Percentiles rank a stretch among this genome's conserved stretches.
phyloP scores from a whole-genome alignment of 2,113 vertebrate genomes.

The Poeciliopsis occidentalis region DNA sequence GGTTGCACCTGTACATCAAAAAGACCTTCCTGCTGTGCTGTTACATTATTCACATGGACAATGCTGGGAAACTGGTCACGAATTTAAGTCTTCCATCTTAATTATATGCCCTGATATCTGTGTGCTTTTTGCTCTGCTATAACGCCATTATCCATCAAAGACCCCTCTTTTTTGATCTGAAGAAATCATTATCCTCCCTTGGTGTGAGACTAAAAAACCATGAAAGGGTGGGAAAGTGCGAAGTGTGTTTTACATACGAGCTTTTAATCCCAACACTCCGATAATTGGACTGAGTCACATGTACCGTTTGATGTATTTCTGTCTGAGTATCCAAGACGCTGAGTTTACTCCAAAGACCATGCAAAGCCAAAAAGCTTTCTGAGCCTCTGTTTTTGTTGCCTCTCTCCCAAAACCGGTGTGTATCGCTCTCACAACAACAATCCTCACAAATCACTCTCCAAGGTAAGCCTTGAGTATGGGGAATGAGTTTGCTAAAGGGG shows the following conservation, averaged over 20 bases:
- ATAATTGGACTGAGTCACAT: slow-evolving; percentile 75
- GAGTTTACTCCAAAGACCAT: slow-evolving; percentile 30
- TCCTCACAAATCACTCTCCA: slow-evolving; percentile 54
- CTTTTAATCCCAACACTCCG: slow-evolving; percentile 69
- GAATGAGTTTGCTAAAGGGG: slow-evolving; percentile 65
- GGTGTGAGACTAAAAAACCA: slow-evolving; percentile 69
- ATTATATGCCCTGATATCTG: slow-evolving; percentile 31
- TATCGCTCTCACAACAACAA: slow-evolving; percentile 46
- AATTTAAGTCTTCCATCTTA: slow-evolving; percentile 15
- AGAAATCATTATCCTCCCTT: slow-evolving; percentile 65
- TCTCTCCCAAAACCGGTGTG: slow-evolving; percentile 44
- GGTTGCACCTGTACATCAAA: neutral
- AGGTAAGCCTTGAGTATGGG: slow-evolving; percentile 57
- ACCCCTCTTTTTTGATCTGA: slow-evolving; percentile 38
- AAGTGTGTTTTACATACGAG: slow-evolving; percentile 66
- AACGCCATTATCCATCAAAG: slow-evolving; percentile 33
- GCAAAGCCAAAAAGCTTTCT: slow-evolving; percentile 56
- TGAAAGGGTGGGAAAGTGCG: slow-evolving; percentile 60
- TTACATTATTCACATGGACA: slow-evolving; percentile 18
- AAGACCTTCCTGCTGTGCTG: slow-evolving; percentile 8
- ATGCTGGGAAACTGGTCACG: slow-evolving; percentile 27
- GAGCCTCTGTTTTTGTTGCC: slow-evolving; percentile 48
- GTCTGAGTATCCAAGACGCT: slow-evolving; percentile 60
- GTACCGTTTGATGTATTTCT: slow-evolving; percentile 71
- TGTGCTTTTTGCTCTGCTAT: slow-evolving; percentile 36